phyloP scores from a whole-genome alignment of 1,140 invertebrate species.

The Frieseomelitta varia region DNA sequence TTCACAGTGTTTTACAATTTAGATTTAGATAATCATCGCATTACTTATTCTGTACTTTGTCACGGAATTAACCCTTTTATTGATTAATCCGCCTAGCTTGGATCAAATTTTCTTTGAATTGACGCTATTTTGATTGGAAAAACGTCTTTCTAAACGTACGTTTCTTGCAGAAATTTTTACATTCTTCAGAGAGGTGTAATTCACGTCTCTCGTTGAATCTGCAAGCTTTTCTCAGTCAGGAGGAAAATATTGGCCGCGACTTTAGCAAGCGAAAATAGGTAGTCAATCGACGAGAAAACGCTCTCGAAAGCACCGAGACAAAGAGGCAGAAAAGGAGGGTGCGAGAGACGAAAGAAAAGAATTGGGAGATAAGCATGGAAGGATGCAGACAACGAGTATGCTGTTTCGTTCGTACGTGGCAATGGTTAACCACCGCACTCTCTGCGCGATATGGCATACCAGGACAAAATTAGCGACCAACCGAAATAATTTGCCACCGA shows the following conservation, averaged over 20 bases:
- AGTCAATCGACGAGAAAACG: constrained; percentile 43
- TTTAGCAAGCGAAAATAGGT: constrained; percentile 47
- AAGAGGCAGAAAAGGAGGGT: background rate
- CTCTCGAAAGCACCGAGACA: background rate
- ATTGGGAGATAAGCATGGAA: background rate
- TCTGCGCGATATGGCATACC: constrained; percentile 37
- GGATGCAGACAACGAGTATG: background rate
- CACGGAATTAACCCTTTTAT: background rate
- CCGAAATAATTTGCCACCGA: constrained; percentile 61
- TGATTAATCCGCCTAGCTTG: background rate
- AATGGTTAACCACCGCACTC: constrained; percentile 36
- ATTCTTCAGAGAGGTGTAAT: background rate
- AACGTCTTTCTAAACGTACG: background rate
- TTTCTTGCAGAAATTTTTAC: background rate
- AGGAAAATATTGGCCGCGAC: constrained; percentile 26
- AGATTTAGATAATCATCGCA: background rate
- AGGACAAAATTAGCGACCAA: constrained; percentile 61
- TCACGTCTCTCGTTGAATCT: constrained; percentile 14
- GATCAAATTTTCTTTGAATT: background rate
- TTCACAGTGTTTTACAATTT: constrained; percentile 13
- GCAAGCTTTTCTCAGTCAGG: constrained; percentile 8
- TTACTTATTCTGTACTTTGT: background rate
- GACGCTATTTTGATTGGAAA: background rate
- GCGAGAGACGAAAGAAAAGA: constrained; percentile 6
- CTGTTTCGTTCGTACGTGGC: constrained; percentile 1